phyloP scores from a whole-genome alignment of 2,888 invertebrate species.

The Cactoblastis cactorum region DNA sequence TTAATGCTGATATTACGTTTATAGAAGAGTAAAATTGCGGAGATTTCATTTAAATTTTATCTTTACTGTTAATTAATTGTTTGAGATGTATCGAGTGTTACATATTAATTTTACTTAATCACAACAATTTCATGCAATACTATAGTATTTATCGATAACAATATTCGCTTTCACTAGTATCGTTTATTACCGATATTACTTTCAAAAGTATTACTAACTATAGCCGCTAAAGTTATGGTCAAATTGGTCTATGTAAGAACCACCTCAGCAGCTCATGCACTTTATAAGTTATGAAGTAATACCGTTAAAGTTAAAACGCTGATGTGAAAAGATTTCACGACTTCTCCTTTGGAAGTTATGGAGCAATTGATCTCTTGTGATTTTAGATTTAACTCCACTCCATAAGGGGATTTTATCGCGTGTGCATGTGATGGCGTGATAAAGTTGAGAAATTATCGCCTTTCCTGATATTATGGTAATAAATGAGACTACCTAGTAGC shows the following conservation, averaged over 20 bases:
- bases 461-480: not conserved
- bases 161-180: not conserved
- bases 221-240: not conserved
- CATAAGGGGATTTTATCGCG: slow-evolving; percentile 2
- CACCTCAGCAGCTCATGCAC: not conserved
- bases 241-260: slow-evolving; percentile 1
- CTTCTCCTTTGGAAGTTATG: slow-evolving; percentile 10
- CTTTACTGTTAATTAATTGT: not conserved
- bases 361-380: slow-evolving; percentile 9
- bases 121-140: too few relatives aligned
- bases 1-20: not conserved
- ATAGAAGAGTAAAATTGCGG: not conserved
- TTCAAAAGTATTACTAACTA: not conserved
- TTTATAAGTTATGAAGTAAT: slow-evolving; percentile 12
- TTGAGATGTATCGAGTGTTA: too few relatives aligned
- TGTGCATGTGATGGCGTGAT: slow-evolving; percentile 5
- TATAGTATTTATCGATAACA: too few relatives aligned
- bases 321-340: slow-evolving; percentile 11
- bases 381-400: not conserved
- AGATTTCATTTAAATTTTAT: too few relatives aligned
- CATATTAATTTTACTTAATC: too few relatives aligned
- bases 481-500: not conserved
- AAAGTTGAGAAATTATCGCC: slow-evolving; percentile 4
- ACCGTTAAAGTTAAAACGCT: slow-evolving; percentile 10
- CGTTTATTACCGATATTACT: not conserved